Evolutionary conservation across 2,113 vertebrate species (phyloP), one percentile per base, ranked within the genome.

Genomic region (Mesoclemmys tuberculata): DNA sequence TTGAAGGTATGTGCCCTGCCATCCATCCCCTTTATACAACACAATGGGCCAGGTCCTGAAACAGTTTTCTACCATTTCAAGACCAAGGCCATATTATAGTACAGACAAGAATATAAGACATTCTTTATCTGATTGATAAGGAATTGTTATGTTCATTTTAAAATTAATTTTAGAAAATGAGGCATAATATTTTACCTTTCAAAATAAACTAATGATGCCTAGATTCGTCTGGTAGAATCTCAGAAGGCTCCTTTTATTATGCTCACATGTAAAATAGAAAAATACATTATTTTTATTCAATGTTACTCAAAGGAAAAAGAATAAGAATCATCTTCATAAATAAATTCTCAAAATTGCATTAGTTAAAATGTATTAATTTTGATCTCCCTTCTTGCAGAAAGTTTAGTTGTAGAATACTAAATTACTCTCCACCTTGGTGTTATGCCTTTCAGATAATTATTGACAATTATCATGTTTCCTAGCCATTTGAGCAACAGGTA

Each of bases 341-440:
- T 21, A 31, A 51, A 18, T 7, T 87, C 21, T 0, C 13, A 58
- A 85, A 90, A 79, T 1, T 0, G 12, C 16, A n/a, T 4, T 83
- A 78, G 52, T 88, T 44, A 3, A 14, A 2, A 91, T 81, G 2
- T 68, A 54, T 79, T 51, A 10, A 22, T 22, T 88, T 87, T 81
- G 91, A 16, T 29, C 41, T 90, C 81, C 35, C 26, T 82, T 1
- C 16, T 90, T 86, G 31, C 77, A 68, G 35, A 38, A 24, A 51
- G 5, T 0, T 6, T 78, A 38, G 38, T 78, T 90, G 61, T 56
- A 83, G 56, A 31, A 2, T 1, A 82, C 6, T 49, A 1, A 27
- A 26, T 85, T 87, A 27, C 56, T 80, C 12, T 31, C n/a, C 24
- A 35, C 21, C 41, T 79, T 18, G 5, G 26, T 38, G 2, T 29